Evolutionary conservation across 2,888 invertebrate species (phyloP), one percentile per base, ranked within the genome.

Genomic region (Tholera decimalis): DNA sequence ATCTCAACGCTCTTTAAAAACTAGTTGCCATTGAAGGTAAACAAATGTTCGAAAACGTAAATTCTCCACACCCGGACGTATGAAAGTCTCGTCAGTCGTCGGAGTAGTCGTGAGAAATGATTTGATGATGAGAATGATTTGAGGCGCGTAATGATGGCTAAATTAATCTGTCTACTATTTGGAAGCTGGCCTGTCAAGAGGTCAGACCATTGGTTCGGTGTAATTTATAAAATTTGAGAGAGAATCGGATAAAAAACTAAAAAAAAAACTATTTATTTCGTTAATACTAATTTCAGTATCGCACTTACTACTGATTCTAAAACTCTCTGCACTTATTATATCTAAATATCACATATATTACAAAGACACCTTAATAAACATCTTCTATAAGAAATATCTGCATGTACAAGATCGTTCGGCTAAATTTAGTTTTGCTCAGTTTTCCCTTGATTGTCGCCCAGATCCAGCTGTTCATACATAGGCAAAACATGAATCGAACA

Each of bases 101-200:
- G 65, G 49, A 37, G 49, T 60, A 56, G 67, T 77, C 61, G 69
- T 61, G 69, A 67, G 56, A 68, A 74, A 58, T 73, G 72, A 75
- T 79, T 72, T 64, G 75, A 55, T 75, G 73, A 77, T 65, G 70
- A 56, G 72, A 61, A 51, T 55, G 46, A 72, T 73, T 60, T 58
- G 78, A 71, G 67, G 71, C 72, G 75, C 68, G 68, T 84, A 80
- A 80, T 85, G 84, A 86, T 85, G 79, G 83, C 78, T 85, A 83
- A 85, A 87, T 87, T 85, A 83, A 85, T 84, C 82, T 86, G 82
- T 86, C 87, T 85, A 82, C 85, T 82, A 80, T 85, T 87, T 85
- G 84, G 87, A 79, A 87, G 87, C 87, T 83, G 73, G 80, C 73
- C 86, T 80, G 78, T 86, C 86, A 81, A 81, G 82, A 80, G 80